A percentile compares a stretch with the other conserved stretches of the same genome.
Evolutionary conservation across 2,888 invertebrate species (phyloP).

Genomic region (Criorhina ranunculi): DNA sequence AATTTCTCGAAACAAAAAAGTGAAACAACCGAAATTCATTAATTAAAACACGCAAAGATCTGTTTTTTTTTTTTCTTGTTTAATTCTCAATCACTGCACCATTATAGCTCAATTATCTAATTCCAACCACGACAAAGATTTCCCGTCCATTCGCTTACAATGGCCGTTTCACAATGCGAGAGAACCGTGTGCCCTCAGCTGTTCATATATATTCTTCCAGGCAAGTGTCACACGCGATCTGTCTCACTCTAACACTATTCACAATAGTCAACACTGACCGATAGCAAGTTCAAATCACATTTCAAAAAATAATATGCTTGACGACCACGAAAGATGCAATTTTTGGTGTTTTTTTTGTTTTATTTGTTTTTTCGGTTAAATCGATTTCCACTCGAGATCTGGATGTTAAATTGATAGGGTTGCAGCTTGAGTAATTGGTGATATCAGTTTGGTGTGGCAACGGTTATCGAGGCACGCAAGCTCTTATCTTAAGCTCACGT

Average conservation of each 20-base stretch:
- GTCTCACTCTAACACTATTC: constrained; percentile 58
- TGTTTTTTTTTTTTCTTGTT: constrained; percentile 18
- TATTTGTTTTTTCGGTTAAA: too few relatives aligned
- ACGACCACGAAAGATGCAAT: constrained; percentile 9
- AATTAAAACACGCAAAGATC: constrained; percentile 46
- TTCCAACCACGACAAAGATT: constrained; percentile 45
- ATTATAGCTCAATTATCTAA: constrained; percentile 64
- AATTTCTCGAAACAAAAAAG: neutral
- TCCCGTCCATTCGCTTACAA: constrained; percentile 32
- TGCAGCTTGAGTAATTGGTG: constrained; percentile 16
- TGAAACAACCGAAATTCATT: constrained; percentile 36
- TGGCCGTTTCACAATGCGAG: constrained; percentile 70
- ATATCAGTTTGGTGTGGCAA: constrained; percentile 27
- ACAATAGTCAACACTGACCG: constrained; percentile 48
- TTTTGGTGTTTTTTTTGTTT: constrained; percentile 8
- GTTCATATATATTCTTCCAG: constrained; percentile 76
- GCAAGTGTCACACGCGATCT: constrained; percentile 2
- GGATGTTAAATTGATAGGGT: constrained; percentile 7
- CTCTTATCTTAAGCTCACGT: constrained; percentile 65
- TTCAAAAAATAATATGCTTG: constrained; percentile 26
- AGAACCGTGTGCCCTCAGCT: constrained; percentile 64
- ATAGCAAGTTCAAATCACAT: constrained; percentile 32
- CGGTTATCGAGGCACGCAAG: constrained; percentile 70
- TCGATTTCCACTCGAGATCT: constrained; percentile 18
- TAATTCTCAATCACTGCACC: constrained; percentile 48